These are phyloP conservation scores for Drosophila antonietae DNA, from an alignment of 2,888 invertebrate genomes.

Conservation along the genomic window DNA sequence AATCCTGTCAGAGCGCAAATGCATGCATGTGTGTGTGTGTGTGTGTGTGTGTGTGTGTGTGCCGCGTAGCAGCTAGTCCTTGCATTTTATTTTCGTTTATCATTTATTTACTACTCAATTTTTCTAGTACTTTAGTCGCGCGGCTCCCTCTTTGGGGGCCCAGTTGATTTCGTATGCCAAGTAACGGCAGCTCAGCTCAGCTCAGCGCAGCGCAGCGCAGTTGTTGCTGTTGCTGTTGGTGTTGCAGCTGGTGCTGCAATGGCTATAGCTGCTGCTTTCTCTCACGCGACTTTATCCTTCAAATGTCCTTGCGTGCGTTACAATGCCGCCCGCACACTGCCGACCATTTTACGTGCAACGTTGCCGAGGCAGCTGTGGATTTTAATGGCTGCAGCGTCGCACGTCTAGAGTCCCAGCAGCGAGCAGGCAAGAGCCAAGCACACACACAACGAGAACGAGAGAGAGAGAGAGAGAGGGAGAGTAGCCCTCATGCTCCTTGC, in stretches of 20 bases:
- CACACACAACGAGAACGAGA: conserved; percentile 17
- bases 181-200: conserved; percentile 75
- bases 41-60: conserved; percentile 22
- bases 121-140: conserved; percentile 78
- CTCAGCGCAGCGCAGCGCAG: neutral
- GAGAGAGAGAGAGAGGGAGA: neutral
- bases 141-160: conserved; percentile 63
- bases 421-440: conserved; percentile 1
- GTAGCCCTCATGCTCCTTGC: conserved; percentile 32
- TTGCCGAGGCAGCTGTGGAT: conserved; percentile 64
- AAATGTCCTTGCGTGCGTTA: conserved; percentile 83
- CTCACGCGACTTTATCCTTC: conserved; percentile 82
- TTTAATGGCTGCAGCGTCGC: conserved; percentile 77
- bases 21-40: neutral
- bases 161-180: conserved; percentile 78
- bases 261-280: conserved; percentile 47
- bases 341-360: conserved; percentile 60
- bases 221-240: conserved; percentile 1
- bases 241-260: conserved; percentile 18
- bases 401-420: conserved; percentile 74
- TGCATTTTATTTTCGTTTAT: conserved; percentile 82
- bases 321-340: conserved; percentile 62
- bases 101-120: conserved; percentile 82
- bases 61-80: conserved; percentile 59
- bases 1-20: conserved; percentile 71